phyloP scores from a whole-genome alignment of 2,888 invertebrate species.

The Meiosimyza decipiens region DNA sequence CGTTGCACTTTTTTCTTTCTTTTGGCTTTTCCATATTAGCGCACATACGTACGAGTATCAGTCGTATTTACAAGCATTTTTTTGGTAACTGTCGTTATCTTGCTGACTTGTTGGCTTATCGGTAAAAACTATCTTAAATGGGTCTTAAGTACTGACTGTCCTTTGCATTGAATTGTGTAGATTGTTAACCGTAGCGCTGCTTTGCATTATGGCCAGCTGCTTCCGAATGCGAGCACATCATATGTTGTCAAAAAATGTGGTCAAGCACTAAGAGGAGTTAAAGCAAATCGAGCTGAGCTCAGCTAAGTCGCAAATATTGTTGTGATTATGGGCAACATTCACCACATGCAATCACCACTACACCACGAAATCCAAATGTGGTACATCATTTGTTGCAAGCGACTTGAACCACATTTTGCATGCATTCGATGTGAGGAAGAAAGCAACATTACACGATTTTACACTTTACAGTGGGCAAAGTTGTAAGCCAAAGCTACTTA shows the following conservation, averaged over 20 bases:
- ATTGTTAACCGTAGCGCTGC: neutral
- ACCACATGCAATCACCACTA: neutral
- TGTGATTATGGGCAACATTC: no score
- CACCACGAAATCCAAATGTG: no score
- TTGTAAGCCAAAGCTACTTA: no score
- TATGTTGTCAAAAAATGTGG: neutral
- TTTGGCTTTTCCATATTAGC: no score
- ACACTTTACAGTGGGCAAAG: constrained; percentile 8
- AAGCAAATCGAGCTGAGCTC: neutral
- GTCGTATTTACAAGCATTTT: no score
- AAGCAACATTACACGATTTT: neutral
- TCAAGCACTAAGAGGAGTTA: neutral
- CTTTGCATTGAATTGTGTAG: no score
- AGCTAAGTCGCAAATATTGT: no score
- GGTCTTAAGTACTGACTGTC: constrained; percentile 5
- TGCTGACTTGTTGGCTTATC: neutral
- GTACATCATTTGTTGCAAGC: neutral
- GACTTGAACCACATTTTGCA: neutral
- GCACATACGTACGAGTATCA: no score
- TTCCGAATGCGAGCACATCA: neutral
- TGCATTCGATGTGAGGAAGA: neutral
- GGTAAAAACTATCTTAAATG: constrained; percentile 8
- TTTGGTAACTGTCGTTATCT: no score
- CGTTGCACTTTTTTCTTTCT: no score
- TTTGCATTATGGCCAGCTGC: neutral